phyloP scores from a whole-genome alignment of 2,797 vertebrate genomes.

The Apogon hyalosoma region DNA sequence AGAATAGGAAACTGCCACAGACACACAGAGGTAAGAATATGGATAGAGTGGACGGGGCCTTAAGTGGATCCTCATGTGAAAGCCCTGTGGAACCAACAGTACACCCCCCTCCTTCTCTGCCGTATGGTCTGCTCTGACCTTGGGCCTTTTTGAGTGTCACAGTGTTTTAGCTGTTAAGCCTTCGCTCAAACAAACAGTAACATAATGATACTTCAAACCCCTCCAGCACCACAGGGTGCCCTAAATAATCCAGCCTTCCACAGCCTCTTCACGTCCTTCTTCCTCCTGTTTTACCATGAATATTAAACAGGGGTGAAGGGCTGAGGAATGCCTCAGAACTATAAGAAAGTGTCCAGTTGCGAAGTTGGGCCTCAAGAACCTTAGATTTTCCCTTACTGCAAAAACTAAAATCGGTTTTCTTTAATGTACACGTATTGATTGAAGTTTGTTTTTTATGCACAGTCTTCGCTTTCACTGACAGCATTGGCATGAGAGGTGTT shows the following conservation, averaged over 20 bases:
- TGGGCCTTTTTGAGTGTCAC: conserved; percentile 78
- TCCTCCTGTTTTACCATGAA: conserved; percentile 76
- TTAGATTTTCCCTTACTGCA: conserved; percentile 1
- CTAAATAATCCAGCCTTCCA: conserved; percentile 73
- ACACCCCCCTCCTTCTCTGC: conserved; percentile 29
- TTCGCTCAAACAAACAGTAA: conserved; percentile 86
- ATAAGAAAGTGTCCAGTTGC: conserved; percentile 48
- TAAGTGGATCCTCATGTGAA: conserved; percentile 80
- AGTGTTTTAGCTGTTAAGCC: conserved; percentile 82
- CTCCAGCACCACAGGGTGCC: conserved; percentile 77
- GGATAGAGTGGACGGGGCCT: conserved; percentile 48
- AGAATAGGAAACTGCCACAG: conserved; percentile 62
- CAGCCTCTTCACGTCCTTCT: conserved; percentile 54
- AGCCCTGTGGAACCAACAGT: conserved; percentile 61
- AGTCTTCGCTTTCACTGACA: background rate
- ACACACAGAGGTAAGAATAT: conserved; percentile 57
- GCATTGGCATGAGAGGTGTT: conserved; percentile 9
- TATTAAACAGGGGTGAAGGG: conserved; percentile 73
- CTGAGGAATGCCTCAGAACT: conserved; percentile 68
- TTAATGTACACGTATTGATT: background rate
- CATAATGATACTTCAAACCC: conserved; percentile 86
- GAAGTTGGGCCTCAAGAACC: conserved; percentile 33
- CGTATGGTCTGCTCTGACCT: conserved; percentile 73
- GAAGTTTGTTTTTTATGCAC: background rate
- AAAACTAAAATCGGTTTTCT: conserved; percentile 5